These are phyloP conservation scores for Tetramorium simillimum DNA, from an alignment of 1,140 invertebrate genomes.

Conservation along the genomic window DNA sequence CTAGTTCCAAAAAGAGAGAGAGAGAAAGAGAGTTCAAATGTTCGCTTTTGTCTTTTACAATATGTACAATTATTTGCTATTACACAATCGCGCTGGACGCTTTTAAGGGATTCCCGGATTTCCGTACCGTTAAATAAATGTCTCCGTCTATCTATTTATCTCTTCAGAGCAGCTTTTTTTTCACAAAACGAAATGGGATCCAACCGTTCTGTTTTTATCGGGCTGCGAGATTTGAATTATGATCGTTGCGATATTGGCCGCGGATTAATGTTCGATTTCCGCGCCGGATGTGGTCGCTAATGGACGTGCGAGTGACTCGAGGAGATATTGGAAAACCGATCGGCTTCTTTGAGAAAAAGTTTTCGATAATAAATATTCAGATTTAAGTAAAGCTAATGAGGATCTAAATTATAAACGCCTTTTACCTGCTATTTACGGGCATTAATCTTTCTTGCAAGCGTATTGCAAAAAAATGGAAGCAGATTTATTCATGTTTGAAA, in stretches of 20 bases:
- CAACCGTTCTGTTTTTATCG: constrained; percentile 60
- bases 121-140: background rate
- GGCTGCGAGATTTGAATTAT: constrained; percentile 68
- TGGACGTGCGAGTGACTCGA: constrained; percentile 37
- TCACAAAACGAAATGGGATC: constrained; percentile 52
- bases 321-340: constrained; percentile 62
- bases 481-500: too few species aligned
- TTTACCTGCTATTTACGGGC: background rate
- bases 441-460: background rate
- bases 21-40: background rate
- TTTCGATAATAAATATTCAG: constrained; percentile 11
- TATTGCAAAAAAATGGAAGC: background rate
- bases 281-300: constrained; percentile 59
- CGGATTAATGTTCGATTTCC: constrained; percentile 73
- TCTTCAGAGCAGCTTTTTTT: background rate
- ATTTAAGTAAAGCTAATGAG: background rate
- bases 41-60: background rate
- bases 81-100: background rate
- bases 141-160: constrained; percentile 38
- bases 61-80: background rate
- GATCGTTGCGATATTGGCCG: constrained; percentile 59
- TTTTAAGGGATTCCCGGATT: background rate
- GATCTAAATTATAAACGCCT: background rate
- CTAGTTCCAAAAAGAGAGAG: background rate
- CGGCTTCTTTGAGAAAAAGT: constrained; percentile 9